These are phyloP conservation scores for Eristalis intricaria DNA, from an alignment of 2,888 invertebrate species.

Conservation along the genomic window DNA sequence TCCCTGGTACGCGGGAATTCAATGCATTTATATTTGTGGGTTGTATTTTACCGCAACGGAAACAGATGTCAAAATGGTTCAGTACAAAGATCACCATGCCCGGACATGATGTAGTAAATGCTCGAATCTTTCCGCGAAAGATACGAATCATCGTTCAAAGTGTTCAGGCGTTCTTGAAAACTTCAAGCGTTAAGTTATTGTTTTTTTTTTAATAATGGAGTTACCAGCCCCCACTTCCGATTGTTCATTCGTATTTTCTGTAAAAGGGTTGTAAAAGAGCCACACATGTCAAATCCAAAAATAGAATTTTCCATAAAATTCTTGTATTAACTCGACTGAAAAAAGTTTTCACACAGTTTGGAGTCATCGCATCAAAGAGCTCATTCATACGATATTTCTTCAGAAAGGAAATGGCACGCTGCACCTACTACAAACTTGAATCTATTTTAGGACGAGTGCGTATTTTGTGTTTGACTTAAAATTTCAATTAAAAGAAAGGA, in stretches of 20 bases:
- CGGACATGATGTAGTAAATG: conserved; percentile 24
- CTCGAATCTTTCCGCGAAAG: conserved; percentile 45
- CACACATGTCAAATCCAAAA: conserved; percentile 68
- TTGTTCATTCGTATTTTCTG: conserved; percentile 44
- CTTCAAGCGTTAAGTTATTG: conserved; percentile 37
- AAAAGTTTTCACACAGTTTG: conserved; percentile 60
- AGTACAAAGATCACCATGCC: conserved; percentile 57
- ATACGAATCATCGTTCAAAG: conserved; percentile 33
- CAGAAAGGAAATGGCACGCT: conserved; percentile 49
- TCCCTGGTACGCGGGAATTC: background rate
- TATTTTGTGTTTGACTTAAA: conserved; percentile 41
- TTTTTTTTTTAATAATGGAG: conserved; percentile 51
- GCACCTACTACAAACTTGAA: conserved; percentile 22
- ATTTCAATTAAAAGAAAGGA: conserved; percentile 47
- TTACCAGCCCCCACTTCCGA: conserved; percentile 41
- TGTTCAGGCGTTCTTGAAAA: conserved; percentile 29
- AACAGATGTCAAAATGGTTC: conserved; percentile 66
- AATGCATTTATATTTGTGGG: background rate
- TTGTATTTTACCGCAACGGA: conserved; percentile 50
- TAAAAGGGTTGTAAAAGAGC: conserved; percentile 61
- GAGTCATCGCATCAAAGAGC: conserved; percentile 66
- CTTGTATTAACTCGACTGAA: conserved; percentile 49
- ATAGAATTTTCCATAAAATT: conserved; percentile 61
- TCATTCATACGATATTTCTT: conserved; percentile 53
- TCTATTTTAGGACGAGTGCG: conserved; percentile 50